Conservation (phyloP, 23 tunicate genomes). For the Diplosoma virens region DNA sequence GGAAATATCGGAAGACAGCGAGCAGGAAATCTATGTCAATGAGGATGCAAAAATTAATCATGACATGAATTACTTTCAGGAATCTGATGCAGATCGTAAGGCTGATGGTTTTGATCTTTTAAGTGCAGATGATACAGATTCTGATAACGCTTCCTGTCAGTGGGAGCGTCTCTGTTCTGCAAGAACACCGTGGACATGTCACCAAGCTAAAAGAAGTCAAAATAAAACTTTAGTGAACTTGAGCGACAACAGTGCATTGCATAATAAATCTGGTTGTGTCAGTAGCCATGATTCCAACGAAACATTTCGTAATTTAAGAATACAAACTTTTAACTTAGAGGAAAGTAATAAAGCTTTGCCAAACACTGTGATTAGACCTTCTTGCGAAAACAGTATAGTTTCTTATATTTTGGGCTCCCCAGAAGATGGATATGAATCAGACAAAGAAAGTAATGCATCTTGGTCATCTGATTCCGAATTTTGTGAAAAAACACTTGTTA, state of each 20-base stretch:
- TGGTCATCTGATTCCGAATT: neutral
- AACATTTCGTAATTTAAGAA: no score
- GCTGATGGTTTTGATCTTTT: neutral
- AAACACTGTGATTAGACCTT: constrained; percentile 39
- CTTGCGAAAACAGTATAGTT: constrained; percentile 35
- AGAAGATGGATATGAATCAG: constrained; percentile 36
- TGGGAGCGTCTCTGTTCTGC: constrained; percentile 40
- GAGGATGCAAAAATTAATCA: no score
- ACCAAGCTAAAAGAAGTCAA: neutral
- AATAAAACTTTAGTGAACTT: neutral
- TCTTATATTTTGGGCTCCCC: constrained; percentile 42
- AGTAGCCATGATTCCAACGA: neutral
- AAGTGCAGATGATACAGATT: constrained; percentile 17
- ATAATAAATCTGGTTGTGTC: neutral
- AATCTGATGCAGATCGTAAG: neutral
- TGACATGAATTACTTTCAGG: no score
- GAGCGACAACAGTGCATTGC: neutral
- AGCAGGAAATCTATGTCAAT: neutral
- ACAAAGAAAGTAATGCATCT: neutral
- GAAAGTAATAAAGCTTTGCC: neutral
- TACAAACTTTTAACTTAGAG: neutral
- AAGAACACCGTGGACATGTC: constrained; percentile 45
- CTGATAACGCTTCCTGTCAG: constrained; percentile 29
- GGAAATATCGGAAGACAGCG: no score
- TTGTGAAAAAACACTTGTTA: neutral